These are phyloP conservation scores for Oncopeltus fasciatus DNA, from an alignment of 1,140 invertebrate species.

Conservation along the genomic window DNA sequence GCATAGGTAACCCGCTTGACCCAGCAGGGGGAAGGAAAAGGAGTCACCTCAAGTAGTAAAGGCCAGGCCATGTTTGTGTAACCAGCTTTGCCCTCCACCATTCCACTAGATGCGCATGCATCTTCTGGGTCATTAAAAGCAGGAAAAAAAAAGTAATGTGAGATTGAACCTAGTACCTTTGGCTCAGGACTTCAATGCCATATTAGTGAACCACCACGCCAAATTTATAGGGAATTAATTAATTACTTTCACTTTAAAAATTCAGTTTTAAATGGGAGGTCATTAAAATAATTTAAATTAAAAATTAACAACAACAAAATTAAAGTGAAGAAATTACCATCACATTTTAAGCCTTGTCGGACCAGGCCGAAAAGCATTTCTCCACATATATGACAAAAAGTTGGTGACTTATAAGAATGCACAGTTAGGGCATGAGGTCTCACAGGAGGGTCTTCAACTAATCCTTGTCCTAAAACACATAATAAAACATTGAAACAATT, in stretches of 20 bases:
- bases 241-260: neutral
- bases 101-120: no score
- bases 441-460: conserved; percentile 56
- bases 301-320: neutral
- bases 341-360: conserved; percentile 95
- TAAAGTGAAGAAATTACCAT: conserved; percentile 47
- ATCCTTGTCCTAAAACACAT: conserved; percentile 50
- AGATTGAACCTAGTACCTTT: no score
- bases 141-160: no score
- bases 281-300: neutral
- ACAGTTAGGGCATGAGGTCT: conserved; percentile 82
- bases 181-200: no score
- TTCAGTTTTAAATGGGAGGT: neutral
- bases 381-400: conserved; percentile 98
- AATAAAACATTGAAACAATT: no score
- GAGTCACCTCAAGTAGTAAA: no score
- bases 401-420: conserved; percentile 95
- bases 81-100: no score
- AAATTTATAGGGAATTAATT: no score
- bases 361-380: conserved; percentile 98
- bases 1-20: no score
- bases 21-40: no score
- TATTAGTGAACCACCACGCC: neutral
- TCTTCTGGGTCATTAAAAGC: no score
- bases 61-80: no score